These are phyloP conservation scores for Cotesia congregata DNA, from an alignment of 2,888 invertebrate species.

Conservation along the genomic window DNA sequence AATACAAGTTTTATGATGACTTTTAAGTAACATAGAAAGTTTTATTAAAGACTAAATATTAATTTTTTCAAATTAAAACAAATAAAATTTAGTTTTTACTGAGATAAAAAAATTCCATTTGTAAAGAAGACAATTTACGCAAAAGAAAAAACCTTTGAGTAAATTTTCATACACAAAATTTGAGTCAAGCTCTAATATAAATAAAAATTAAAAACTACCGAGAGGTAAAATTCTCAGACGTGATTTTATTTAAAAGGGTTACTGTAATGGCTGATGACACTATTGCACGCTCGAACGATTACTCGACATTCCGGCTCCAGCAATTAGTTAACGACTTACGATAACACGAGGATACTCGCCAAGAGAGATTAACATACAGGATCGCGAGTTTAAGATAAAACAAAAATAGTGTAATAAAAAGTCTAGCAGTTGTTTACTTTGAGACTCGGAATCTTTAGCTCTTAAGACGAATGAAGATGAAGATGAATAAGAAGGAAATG, in stretches of 20 bases:
- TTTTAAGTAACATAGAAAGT: no score
- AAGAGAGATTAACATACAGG: not conserved
- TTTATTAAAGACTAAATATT: no score
- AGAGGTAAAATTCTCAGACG: slow-evolving; percentile 1
- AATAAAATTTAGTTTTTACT: no score
- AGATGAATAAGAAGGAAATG: not conserved
- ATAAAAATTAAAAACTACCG: no score
- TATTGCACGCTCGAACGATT: slow-evolving; percentile 45
- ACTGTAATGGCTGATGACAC: slow-evolving; percentile 53
- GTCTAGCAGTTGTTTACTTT: not conserved
- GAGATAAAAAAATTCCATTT: no score
- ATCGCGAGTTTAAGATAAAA: not conserved
- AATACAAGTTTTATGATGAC: no score
- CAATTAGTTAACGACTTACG: slow-evolving; percentile 50
- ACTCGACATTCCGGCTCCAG: slow-evolving; percentile 37
- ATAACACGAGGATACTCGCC: slow-evolving; percentile 38
- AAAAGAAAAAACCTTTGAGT: no score
- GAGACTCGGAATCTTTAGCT: not conserved
- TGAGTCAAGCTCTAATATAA: no score
- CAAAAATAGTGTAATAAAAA: not conserved
- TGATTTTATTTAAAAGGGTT: slow-evolving; percentile 34
- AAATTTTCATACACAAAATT: no score
- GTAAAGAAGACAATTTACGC: no score
- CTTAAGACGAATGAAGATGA: not conserved
- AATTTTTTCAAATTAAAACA: no score